Evolutionary conservation across 2,888 invertebrate species (phyloP).

Genomic region (Calliopum simillimum): DNA sequence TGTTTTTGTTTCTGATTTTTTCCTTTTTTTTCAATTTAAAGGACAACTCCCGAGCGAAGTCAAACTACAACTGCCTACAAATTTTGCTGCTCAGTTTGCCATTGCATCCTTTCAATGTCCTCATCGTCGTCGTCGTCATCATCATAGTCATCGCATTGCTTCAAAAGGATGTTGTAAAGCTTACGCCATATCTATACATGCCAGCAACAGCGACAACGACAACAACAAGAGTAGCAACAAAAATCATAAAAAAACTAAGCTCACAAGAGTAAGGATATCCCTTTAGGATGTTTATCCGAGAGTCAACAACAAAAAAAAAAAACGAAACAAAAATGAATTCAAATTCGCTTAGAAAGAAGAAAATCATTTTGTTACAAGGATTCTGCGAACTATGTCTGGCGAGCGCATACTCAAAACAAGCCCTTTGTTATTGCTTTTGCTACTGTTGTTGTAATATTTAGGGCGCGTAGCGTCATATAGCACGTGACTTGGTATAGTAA

Average conservation of each 20-base stretch:
- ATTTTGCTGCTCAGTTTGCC: slow-evolving; percentile 21
- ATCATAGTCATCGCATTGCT: too few relatives aligned
- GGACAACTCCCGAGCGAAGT: slow-evolving; percentile 43
- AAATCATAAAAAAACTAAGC: not conserved
- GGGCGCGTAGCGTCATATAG: slow-evolving; percentile 16
- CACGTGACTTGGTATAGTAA: slow-evolving; percentile 25
- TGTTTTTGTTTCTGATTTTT: slow-evolving; percentile 17
- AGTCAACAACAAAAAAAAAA: not conserved
- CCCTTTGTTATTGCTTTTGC: not conserved
- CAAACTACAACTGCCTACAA: slow-evolving; percentile 42
- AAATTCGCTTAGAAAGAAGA: too few relatives aligned
- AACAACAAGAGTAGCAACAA: not conserved
- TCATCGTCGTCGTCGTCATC: too few relatives aligned
- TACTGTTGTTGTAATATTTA: slow-evolving; percentile 8
- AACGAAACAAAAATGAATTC: not conserved
- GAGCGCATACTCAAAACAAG: not conserved
- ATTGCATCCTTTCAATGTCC: slow-evolving; percentile 37
- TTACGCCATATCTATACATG: too few relatives aligned
- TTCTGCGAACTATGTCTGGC: slow-evolving; percentile 11
- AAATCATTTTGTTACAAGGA: slow-evolving; percentile 11
- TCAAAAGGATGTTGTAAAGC: too few relatives aligned
- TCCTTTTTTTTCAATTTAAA: slow-evolving; percentile 4
- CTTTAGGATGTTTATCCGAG: slow-evolving; percentile 4
- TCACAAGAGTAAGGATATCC: not conserved
- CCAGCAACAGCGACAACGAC: not conserved